Evolutionary conservation across 1,140 invertebrate species (phyloP), one percentile per base, ranked within the genome.

Genomic region (Sminthurides bifidus): DNA sequence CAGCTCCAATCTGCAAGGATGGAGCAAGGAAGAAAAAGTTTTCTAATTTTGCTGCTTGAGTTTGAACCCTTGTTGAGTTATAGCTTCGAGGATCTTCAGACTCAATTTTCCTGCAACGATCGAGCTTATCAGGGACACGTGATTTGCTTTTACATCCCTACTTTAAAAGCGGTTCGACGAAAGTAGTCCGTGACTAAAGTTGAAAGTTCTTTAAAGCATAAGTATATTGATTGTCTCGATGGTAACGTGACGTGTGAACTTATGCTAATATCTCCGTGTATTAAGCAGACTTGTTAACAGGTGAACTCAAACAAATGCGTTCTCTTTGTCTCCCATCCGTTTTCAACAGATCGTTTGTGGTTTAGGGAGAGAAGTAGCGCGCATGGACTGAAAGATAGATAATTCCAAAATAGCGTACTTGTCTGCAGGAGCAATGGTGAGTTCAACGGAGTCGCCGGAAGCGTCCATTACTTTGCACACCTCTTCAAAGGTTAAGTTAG

Each of bases 401-500:
- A 26, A 46, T 29, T n/a, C 30, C 14, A 45, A 27, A 23, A 41
- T 27, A 15, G 19, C 55, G 58, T 53, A 65, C 63, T 52, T 59
- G 19, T 65, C 63, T 4, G 51, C 51, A 17, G 59, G 54, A 19
- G 63, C 59, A 33, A 65, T 37, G 5, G 33, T 59, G 35, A 92
- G 71, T 68, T 92, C 87, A 1, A 85, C 85, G 49, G 81, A 76
- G 66, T 93, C 88, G 15, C 84, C 81, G 26, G 80, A 83, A 52
- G 74, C 69, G 66, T 92, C 87, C 75, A 93, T 83, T 63, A 93
- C 87, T 43, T 79, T 77, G 67, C 81, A 83, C 6, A 81, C 76
- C 69, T 94, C 90, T 69, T 95, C 90, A 68, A 92, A 93, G 54
- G 84, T 92, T 35, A 84, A 79, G 73, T 92, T 87, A 15, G 84